Evolutionary conservation across 2,113 vertebrate genomes (phyloP), one percentile per base, ranked within the genome.

Genomic region (Anoura caudifer): DNA sequence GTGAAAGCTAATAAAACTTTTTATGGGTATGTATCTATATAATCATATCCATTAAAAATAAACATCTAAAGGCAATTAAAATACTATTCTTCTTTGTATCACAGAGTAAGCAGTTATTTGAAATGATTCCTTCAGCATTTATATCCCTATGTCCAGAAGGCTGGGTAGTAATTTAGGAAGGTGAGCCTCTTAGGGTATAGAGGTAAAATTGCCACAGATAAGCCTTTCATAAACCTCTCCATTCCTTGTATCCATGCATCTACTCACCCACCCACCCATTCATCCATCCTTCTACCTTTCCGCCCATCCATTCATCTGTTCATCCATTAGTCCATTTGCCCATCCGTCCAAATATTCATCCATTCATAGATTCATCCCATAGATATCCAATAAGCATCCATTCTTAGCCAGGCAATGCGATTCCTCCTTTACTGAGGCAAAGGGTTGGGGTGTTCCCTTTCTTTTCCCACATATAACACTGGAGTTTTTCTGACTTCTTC

Each of bases 41-140:
- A n/a, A 52, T 17, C 28, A 75, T n/a, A 65, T 0, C 4, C 16
- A 19, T 81, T 56, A 56, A 95, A 90, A 92, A 83, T 41, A 77
- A 56, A 38, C 28, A 77, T 61, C 26, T 77, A 89, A 67, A 96
- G n/a, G 10, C 75, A 80, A 87, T 22, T 75, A 41, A 80, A 90
- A 7, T 83, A 43, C 15, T 80, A 5, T 0, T 76, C 3, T 87
- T 87, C 10, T 38, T 50, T 36, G 4, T 79, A 41, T 79, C n/a
- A 2, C 36, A 90, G 22, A 83, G 11, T 54, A 90, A 94, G 31
- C 9, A 87, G 31, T 90, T 86, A 85, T 85, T 89, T 80, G 26
- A 84, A 94, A 81, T 88, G 28, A 85, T 91, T 91, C 4, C 5
- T 73, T 91, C 67, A 56, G 33, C 5, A 77, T 94, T 95, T 92